Base-by-base conservation (phyloP, 2,888 invertebrate genomes). In the Mesochorus sp. region DNA sequence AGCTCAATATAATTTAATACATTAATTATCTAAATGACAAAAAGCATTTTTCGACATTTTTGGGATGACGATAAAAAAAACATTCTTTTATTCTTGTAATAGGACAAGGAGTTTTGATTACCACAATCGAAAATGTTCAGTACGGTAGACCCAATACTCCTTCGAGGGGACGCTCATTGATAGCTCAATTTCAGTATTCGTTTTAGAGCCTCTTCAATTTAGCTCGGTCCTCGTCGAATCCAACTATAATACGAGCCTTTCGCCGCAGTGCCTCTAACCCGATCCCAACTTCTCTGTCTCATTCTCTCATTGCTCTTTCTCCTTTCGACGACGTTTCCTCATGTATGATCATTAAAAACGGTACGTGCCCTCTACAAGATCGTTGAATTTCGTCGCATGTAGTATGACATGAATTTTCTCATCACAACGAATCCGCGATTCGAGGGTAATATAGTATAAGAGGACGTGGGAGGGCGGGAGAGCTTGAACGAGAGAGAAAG, bases 251-350 rank as follows among this genome's bases (percentile, higher is more conserved):
- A n/a, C 34, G 3, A 66, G 24, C 37, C 19, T 53, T 66, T 53
- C 39, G 39, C 66, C 37, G 24, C 62, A 49, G 62, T 64, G 39
- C 47, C 62, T 12, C 8, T 49, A 12, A 66, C 39, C n/a, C 51
- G 39, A 66, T 66, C 66, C 39, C 24, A 19, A 26, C 42, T 42
- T 61, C 19, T 49, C 24, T 34, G 49, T 19, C 26, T 37, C 37
- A n/a, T n/a, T n/a, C n/a, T n/a, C n/a, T n/a, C n/a, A n/a, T n/a
- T n/a, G n/a, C n/a, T n/a, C n/a, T n/a, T n/a, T n/a, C n/a, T n/a
- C n/a, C n/a, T n/a, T n/a, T n/a, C n/a, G 14, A 19, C 49, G 24
- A 49, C 24, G 51, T 51, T 37, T 37, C 64, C 26, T 51, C 47
- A 3, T 47, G 44, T 34, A 37, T 24, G 64, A 51, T 51, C 64